Evolutionary conservation across 2,113 vertebrate genomes (phyloP).

Genomic region (Phyllostomus hastatus): DNA sequence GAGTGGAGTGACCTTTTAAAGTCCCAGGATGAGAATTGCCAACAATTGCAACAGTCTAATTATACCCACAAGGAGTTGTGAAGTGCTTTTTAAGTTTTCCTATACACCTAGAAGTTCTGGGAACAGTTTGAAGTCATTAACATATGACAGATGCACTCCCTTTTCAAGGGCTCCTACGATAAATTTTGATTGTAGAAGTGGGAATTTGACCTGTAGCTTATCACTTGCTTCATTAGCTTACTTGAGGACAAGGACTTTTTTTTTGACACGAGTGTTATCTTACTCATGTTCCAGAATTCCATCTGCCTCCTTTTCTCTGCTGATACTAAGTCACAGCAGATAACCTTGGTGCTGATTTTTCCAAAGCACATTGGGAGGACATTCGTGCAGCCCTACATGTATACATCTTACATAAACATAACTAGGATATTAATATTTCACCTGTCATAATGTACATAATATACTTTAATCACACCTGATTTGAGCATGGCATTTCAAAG

Average conservation of each 20-base stretch:
- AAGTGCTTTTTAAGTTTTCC: slow-evolving; percentile 74
- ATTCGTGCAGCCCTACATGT: background rate
- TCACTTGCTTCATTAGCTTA: slow-evolving; percentile 69
- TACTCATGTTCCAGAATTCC: slow-evolving; percentile 57
- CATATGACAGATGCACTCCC: slow-evolving; percentile 68
- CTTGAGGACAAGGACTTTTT: slow-evolving; percentile 33
- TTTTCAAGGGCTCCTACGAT: slow-evolving; percentile 66
- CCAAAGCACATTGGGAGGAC: background rate
- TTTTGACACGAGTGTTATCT: slow-evolving; percentile 59
- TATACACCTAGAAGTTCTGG: slow-evolving; percentile 65
- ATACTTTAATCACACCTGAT: background rate
- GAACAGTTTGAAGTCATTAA: slow-evolving; percentile 66
- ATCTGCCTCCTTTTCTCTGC: slow-evolving; percentile 19
- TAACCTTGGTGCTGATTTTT: slow-evolving; percentile 60
- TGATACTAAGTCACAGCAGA: slow-evolving; percentile 50
- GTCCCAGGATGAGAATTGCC: slow-evolving; percentile 67
- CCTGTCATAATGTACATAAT: background rate
- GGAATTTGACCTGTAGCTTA: slow-evolving; percentile 72
- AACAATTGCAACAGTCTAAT: slow-evolving; percentile 75
- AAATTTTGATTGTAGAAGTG: slow-evolving; percentile 75
- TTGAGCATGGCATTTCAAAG: background rate
- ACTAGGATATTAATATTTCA: background rate
- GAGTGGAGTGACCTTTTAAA: slow-evolving; percentile 73
- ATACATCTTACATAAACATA: background rate
- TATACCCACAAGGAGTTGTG: slow-evolving; percentile 75